Conservation (phyloP, 1,140 invertebrate species). For the Cherax quadricarinatus region DNA sequence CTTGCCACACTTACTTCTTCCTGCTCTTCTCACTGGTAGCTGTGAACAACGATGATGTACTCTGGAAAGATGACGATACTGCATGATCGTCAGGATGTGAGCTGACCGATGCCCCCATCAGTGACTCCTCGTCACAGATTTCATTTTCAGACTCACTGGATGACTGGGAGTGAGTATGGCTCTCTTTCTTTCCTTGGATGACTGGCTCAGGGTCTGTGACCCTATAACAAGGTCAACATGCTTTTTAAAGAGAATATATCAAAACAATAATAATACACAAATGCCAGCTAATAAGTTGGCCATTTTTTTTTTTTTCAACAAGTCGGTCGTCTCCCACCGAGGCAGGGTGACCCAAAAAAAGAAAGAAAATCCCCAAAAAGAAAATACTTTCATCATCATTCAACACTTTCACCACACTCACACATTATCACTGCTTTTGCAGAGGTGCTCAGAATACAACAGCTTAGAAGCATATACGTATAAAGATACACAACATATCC, state of each 20-base stretch:
- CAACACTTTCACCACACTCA: too few relatives aligned
- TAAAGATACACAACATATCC: too few relatives aligned
- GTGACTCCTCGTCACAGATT: constrained; percentile 25
- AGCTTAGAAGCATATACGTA: too few relatives aligned
- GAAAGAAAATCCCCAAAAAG: too few relatives aligned
- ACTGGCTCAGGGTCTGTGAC: constrained; percentile 24
- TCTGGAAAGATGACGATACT: constrained; percentile 26
- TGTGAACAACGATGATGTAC: constrained; percentile 51
- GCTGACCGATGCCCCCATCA: constrained; percentile 38
- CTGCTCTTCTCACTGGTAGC: constrained; percentile 48
- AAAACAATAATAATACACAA: not conserved
- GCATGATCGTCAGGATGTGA: constrained; percentile 37
- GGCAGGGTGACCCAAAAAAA: too few relatives aligned
- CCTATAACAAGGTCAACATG: not conserved
- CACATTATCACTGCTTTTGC: too few relatives aligned
- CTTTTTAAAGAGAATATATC: not conserved
- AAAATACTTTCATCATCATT: too few relatives aligned
- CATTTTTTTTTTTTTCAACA: too few relatives aligned
- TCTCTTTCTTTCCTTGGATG: constrained; percentile 48
- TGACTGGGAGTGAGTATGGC: constrained; percentile 24
- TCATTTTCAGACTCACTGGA: constrained; percentile 29
- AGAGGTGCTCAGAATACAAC: too few relatives aligned
- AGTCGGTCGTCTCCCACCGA: too few relatives aligned
- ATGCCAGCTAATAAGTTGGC: not conserved
- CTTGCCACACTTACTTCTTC: constrained; percentile 49